Evolutionary conservation across 2,888 invertebrate species (phyloP), one percentile per base, ranked within the genome.

Genomic region (Drosophila neonasuta): DNA sequence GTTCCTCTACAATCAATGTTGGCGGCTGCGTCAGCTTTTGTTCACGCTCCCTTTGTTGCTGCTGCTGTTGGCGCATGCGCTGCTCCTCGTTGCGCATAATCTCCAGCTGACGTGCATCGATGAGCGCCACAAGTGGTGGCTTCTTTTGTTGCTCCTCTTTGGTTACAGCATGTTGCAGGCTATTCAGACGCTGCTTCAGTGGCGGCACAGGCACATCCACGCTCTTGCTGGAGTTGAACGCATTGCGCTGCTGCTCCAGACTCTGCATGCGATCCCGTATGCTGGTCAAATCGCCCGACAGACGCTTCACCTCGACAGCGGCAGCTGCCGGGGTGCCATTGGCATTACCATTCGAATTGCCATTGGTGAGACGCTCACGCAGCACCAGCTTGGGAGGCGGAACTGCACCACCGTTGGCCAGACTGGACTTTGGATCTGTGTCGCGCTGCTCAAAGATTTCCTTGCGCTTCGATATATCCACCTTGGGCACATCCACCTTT

Each of bases 401-500:
- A 30, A n/a, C 48, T 13, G 6, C 51, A 29, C 42, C 64, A 1
- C 64, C 68, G 46, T 78, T 73, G 10, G 55, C 24, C 15, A 46
- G 44, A 20, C 49, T 71, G 50, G 7, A 48, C 48, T 57, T 72
- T 58, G 56, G 66, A 63, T 69, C 74, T 10, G 17, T 9, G 24
- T 65, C 74, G 29, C 62, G 63, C 56, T 80, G 77, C 63, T 97
- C 96, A 84, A 97, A 97, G 67, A 97, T 93, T 90, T 96, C 96
- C 80, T 96, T 94, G 79, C 96, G 92, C 91, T 96, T 96, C 63
- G 94, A 93, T 76, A 97, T 95, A 89, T 96, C 94, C 24, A 96
- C 95, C 92, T 96, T 96, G n/a, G 95, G 94, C 68, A 94, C 91
- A 84, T 93, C 92, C 82, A 93, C 93, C 79, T 89, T 90, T 30